These are phyloP conservation scores for Euglossa dilemma DNA, from an alignment of 1,140 invertebrate genomes.

Conservation along the genomic window DNA sequence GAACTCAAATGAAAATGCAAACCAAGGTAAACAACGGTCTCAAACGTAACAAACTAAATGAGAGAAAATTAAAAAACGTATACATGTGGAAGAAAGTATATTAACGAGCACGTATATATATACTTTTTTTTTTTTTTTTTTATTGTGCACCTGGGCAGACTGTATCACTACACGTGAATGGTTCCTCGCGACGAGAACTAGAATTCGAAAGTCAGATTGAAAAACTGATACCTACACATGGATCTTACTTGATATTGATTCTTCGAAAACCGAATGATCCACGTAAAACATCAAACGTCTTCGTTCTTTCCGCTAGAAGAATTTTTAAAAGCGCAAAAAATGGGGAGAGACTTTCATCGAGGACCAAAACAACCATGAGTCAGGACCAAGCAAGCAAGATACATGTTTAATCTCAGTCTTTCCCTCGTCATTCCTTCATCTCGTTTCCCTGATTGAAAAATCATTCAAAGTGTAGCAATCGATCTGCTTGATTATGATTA, in stretches of 20 bases:
- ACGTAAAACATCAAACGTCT: too few species aligned
- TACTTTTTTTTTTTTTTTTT: too few species aligned
- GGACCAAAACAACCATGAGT: background rate
- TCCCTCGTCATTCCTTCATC: background rate
- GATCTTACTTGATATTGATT: background rate
- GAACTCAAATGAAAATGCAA: slow-evolving; percentile 70
- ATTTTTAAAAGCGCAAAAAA: background rate
- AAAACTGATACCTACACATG: background rate
- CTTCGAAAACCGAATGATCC: background rate
- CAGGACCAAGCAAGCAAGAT: background rate
- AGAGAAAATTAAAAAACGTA: slow-evolving; percentile 1
- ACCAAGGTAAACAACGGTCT: slow-evolving; percentile 59
- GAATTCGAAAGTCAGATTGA: background rate
- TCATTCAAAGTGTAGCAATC: background rate
- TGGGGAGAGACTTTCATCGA: background rate
- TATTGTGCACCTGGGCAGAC: background rate
- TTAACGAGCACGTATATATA: slow-evolving; percentile 18
- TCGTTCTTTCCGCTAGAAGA: background rate
- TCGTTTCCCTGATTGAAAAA: background rate
- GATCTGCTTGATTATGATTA: background rate
- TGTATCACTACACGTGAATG: too few species aligned
- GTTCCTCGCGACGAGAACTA: background rate
- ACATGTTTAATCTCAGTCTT: background rate
- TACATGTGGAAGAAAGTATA: background rate
- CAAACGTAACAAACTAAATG: slow-evolving; percentile 38